phyloP scores from a whole-genome alignment of 2,888 invertebrate species.

The Melanostoma scalare region DNA sequence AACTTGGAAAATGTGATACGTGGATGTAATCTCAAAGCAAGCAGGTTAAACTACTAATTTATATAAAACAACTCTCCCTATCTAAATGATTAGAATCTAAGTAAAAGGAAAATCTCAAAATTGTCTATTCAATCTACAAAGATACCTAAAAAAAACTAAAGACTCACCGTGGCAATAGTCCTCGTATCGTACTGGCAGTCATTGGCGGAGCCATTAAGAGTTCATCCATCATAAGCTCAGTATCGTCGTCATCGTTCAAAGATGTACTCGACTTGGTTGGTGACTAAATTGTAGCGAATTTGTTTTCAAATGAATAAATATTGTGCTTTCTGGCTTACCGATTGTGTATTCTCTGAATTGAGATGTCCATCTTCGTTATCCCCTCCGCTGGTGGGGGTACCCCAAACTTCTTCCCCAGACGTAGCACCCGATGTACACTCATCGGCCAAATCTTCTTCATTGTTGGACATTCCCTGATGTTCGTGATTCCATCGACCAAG shows the following conservation, averaged over 20 bases:
- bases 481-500: slow-evolving; percentile 84
- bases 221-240: slow-evolving; percentile 92
- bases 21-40: too few relatives aligned
- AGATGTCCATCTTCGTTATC: slow-evolving; percentile 89
- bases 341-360: slow-evolving; percentile 87
- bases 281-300: slow-evolving; percentile 81
- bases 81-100: background rate
- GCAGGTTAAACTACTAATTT: too few relatives aligned
- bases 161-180: slow-evolving; percentile 86
- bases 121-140: background rate
- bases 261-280: slow-evolving; percentile 86
- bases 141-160: background rate
- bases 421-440: slow-evolving; percentile 92
- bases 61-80: background rate
- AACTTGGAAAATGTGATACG: too few relatives aligned
- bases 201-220: slow-evolving; percentile 90
- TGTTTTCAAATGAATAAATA: slow-evolving; percentile 25
- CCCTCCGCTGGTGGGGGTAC: slow-evolving; percentile 93
- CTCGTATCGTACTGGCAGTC: slow-evolving; percentile 88
- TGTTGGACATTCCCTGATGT: slow-evolving; percentile 66
- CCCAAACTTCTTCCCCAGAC: slow-evolving; percentile 94
- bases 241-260: slow-evolving; percentile 89
- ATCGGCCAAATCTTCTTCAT: slow-evolving; percentile 85
- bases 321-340: slow-evolving; percentile 81
- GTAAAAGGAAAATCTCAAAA: slow-evolving; percentile 5